Evolutionary conservation across 2,888 invertebrate species (phyloP), one percentile per base, ranked within the genome.

Genomic region (Tinea trinotella): DNA sequence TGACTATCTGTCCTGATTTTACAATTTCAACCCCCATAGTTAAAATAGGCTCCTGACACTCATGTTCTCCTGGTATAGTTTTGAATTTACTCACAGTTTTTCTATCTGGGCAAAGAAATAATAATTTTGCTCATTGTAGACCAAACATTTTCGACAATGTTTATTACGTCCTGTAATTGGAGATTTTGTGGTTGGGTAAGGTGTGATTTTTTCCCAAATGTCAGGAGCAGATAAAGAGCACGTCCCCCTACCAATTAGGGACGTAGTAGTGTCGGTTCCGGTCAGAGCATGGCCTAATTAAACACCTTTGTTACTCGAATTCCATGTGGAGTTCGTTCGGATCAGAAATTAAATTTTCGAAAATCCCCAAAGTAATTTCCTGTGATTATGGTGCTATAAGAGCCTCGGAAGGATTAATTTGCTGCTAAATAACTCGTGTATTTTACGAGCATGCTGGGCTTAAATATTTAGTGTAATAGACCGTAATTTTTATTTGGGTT

Each of bases 271-370:
- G 57, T 46, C 40, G 20, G 53, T 59, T 59, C 55, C 58, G 59
- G 60, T 56, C 58, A 58, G 22, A 18, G 12, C 19, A 30, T 13
- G 18, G 18, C 60, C 61, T 67, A 70, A 70, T 71, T 67, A 70
- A 65, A 65, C 68, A 68, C 65, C 68, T 70, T 62, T 63, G 64
- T 65, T 61, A 59, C 57, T 61, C 55, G 57, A 36, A 56, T 49
- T 49, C 57, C 49, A 40, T 56, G 53, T 54, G 48, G 15, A 54
- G 53, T 58, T 60, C 57, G 61, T 62, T 62, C 61, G 61, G 56
- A 56, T 52, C 59, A 60, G 59, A 62, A 66, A 67, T 70, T 66
- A 67, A 67, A 70, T 69, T 67, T 68, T 66, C 63, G 65, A 66
- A 66, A 69, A 67, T 64, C 64, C 61, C 57, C 35, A 22, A 55